Base-by-base conservation (phyloP, 2,888 invertebrate species). In the Acrobasis suavella region DNA sequence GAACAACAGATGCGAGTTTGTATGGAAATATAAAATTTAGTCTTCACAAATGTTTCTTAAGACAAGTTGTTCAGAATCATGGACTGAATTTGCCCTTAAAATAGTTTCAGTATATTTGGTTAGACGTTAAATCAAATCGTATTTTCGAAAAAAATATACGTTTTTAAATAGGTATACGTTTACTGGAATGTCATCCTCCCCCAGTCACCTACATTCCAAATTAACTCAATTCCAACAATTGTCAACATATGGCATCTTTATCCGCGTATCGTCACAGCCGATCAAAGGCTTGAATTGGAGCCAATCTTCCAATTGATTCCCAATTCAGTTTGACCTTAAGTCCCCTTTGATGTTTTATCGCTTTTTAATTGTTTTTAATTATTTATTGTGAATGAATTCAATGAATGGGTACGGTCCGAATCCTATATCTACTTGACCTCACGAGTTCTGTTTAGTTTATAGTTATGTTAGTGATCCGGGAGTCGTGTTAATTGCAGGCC, bases 201-300 rank as follows among this genome's bases (percentile, higher is more conserved):
- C 55, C 51, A 55, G 55, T 55, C 16, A 55, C 55, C 55, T 55
- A 55, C 55, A 55, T 39, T 55, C 3, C 16, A 55, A 39, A 55
- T 55, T 55, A 55, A 22, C 17, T 56, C 56, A 56, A 52, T 52
- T 32, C 42, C 16, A 58, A 46, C 58, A 65, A 68, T 68, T 67
- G 65, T 60, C 63, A 60, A 63, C 61, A 64, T 64, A 60, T 66
- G 66, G 62, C 22, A 62, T 60, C 63, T 68, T 64, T 65, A 68
- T 68, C 66, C 68, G 10, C 12, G 14, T 56, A 56, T 46, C 56
- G 56, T 42, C 14, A 56, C 56, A 42, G 12, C 56, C 56, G 42
- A 56, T 56, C 56, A 56, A 42, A 39, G 56, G 42, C 56, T 42
- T 17, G 56, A 68, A 68, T 68, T 66, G 65, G 50, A 63, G 65